A percentile compares a stretch with the other conserved stretches of the same genome.
Evolutionary conservation across 2,888 invertebrate genomes (phyloP).

Genomic region (Fragum whitleyi): DNA sequence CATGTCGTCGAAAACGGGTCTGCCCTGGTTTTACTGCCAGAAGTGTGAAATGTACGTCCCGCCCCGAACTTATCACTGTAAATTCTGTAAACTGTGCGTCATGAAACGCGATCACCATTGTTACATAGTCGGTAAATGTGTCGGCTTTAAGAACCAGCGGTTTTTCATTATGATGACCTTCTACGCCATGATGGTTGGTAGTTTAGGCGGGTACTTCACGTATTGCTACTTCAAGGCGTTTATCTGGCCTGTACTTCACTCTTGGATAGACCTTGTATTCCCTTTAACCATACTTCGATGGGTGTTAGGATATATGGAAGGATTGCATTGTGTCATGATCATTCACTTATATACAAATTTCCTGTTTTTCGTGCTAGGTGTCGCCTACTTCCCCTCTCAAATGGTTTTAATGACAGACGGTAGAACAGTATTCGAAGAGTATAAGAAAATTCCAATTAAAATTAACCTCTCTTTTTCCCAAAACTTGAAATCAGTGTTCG

Average conservation of each 20-base stretch:
- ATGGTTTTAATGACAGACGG: conserved; percentile 61
- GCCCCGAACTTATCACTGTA: conserved; percentile 77
- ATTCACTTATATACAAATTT: conserved; percentile 65
- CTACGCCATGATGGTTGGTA: conserved; percentile 62
- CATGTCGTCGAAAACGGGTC: conserved; percentile 45
- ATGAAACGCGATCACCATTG: conserved; percentile 82
- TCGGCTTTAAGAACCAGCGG: conserved; percentile 77
- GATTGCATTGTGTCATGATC: conserved; percentile 52
- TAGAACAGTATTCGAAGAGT: conserved; percentile 69
- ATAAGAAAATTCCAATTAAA: conserved; percentile 66
- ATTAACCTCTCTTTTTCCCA: conserved; percentile 54
- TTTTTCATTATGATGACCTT: conserved; percentile 73
- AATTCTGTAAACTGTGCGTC: conserved; percentile 75
- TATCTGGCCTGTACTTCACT: conserved; percentile 38
- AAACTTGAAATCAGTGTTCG: conserved; percentile 76
- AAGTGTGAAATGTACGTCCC: conserved; percentile 72
- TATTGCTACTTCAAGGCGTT: conserved; percentile 53
- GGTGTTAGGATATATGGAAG: conserved; percentile 49
- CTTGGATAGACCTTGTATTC: conserved; percentile 57
- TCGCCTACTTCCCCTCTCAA: conserved; percentile 65
- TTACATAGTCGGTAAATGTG: conserved; percentile 73
- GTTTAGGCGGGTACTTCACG: conserved; percentile 59
- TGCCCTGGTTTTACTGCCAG: conserved; percentile 72
- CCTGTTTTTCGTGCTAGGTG: conserved; percentile 59
- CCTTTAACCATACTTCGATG: conserved; percentile 56